Conservation (phyloP, 2,888 invertebrate species). For the Cryptocephalus moraei region DNA sequence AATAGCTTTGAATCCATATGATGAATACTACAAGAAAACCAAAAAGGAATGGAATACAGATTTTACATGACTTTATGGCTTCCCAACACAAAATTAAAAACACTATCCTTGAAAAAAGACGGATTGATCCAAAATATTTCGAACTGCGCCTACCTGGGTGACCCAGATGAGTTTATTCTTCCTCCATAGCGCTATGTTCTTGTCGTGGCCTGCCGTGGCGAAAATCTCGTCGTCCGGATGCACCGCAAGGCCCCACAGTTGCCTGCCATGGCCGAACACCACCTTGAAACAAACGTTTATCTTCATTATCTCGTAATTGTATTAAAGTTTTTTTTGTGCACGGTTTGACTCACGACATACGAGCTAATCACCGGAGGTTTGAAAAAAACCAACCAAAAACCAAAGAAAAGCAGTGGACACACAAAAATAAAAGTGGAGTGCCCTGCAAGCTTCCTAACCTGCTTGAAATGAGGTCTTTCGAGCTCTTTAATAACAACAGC, state of each 20-base stretch:
- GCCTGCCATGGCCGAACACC: constrained; percentile 80
- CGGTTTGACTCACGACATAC: constrained; percentile 5
- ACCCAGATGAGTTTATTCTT: constrained; percentile 82
- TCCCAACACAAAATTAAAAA: too few relatives aligned
- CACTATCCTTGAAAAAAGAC: too few relatives aligned
- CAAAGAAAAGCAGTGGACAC: too few relatives aligned
- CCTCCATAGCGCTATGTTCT: constrained; percentile 83
- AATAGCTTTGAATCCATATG: too few relatives aligned
- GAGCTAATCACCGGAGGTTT: neutral
- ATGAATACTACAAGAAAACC: too few relatives aligned
- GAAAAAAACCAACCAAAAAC: neutral
- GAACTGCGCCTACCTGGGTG: constrained; percentile 57
- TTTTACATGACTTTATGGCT: too few relatives aligned
- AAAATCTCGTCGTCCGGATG: constrained; percentile 88
- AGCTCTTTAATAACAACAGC: constrained; percentile 10
- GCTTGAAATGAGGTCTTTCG: constrained; percentile 15
- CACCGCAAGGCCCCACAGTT: constrained; percentile 77
- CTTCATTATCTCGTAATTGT: neutral
- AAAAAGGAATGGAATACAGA: too few relatives aligned
- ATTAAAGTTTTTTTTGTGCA: constrained; percentile 1
- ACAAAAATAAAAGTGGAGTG: too few relatives aligned
- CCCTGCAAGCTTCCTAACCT: constrained; percentile 10
- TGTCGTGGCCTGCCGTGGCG: constrained; percentile 86
- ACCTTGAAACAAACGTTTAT: constrained; percentile 41
- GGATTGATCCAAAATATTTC: too few relatives aligned